Evolutionary conservation across 2,113 vertebrate species (phyloP), one percentile per base, ranked within the genome.

Genomic region (Triplophysa rosa): DNA sequence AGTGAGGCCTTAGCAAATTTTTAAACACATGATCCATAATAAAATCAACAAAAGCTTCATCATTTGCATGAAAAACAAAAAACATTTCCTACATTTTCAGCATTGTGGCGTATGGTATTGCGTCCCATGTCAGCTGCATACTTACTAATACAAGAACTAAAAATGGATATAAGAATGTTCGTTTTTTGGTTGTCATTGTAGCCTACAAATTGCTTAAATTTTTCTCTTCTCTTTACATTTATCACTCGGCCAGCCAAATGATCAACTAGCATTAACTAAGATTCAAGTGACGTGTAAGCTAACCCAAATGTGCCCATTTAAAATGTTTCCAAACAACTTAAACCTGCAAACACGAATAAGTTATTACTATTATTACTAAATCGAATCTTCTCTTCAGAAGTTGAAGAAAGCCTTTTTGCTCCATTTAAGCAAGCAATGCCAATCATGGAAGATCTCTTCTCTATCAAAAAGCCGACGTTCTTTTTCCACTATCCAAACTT

Each of bases 231-330:
- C 16, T 58, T 72, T 62, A 69, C 45, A 68, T 80, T 58, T 78
- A 91, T 92, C 90, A 90, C 89, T 92, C 89, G 90, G 82, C 90
- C 91, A 91, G 91, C 91, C 91, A 90, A 90, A 92, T 90, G 91
- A 90, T 91, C 87, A 74, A 49, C 81, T 81, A 86, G 81, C 79
- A 81, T 75, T 49, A 83, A 86, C 52, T 80, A 45, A 64, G 54
- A 79, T 63, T 69, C 17, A 84, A 83, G 68, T 83, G 78, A 76
- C 74, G 11, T 65, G 64, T 67, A 67, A 80, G 67, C 33, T 56
- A 69, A 72, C 63, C 80, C 67, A 71, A 78, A 49, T 56, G 70
- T 76, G 42, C 63, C 71, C 52, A 11, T 74, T 80, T 81, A 79
- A 76, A 83, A 85, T 76, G 17, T 16, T 63, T 47, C 49, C 78